phyloP scores from a whole-genome alignment of 2,888 invertebrate genomes.

The Serripes groenlandicus region DNA sequence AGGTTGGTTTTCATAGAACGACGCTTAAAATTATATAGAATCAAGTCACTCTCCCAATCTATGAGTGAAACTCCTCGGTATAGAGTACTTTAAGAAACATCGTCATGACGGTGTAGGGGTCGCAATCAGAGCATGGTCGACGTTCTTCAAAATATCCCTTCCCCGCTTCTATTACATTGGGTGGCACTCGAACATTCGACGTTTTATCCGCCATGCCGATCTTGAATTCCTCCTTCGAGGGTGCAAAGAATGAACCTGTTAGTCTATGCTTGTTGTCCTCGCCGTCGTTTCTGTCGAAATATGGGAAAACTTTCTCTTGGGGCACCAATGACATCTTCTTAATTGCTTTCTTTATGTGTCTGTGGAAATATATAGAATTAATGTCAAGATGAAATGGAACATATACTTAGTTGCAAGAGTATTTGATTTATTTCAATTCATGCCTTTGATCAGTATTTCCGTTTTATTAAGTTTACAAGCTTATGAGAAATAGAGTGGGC shows the following conservation, averaged over 20 bases:
- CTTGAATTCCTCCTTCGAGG: neutral
- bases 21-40: neutral
- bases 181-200: constrained; percentile 27
- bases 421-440: too few species aligned
- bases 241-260: constrained; percentile 24
- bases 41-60: too few species aligned
- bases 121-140: constrained; percentile 29
- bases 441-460: too few species aligned
- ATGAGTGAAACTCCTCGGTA: neutral
- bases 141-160: constrained; percentile 40
- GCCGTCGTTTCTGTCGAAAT: constrained; percentile 34
- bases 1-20: neutral
- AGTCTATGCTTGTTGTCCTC: constrained; percentile 30
- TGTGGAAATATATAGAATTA: neutral
- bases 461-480: too few species aligned
- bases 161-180: neutral
- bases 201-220: constrained; percentile 19
- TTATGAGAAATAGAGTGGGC: too few species aligned
- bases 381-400: too few species aligned
- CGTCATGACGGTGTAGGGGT: constrained; percentile 23
- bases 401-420: too few species aligned
- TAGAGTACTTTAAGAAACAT: constrained; percentile 31
- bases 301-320: constrained; percentile 13
- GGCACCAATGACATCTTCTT: neutral
- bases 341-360: constrained; percentile 25